Base-by-base conservation (phyloP, 2,888 invertebrate genomes). In the Emmelina monodactyla region DNA sequence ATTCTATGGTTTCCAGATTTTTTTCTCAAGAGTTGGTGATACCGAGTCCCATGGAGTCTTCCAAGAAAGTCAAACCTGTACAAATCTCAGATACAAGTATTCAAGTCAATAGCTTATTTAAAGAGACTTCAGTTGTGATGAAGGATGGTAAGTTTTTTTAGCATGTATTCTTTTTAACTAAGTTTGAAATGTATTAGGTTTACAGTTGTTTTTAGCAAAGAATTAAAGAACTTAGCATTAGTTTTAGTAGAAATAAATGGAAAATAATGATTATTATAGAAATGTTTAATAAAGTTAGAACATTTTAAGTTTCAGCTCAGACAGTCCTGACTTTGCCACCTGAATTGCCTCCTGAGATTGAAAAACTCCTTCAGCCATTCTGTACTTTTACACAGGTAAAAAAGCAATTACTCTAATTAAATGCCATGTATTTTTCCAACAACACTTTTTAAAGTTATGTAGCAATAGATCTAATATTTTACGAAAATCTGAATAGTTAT, bases 301-400 rank as follows among this genome's bases (percentile, higher is more conserved):
- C n/a, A n/a, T n/a, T n/a, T 50, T 39, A 51, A 87, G 88, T 76
- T 62, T 83, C 82, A 69, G 80, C 83, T 28, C 88, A 89, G 65
- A 89, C 88, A 16, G 61, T 83, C 37, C 68, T 88, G 42, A 83
- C 86, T 16, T 59, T 89, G 39, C 88, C 88, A 34, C 80, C 85
- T 14, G 63, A 79, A 46, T 61, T 89, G 22, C 87, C 88, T 2
- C 64, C 76, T 34, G 82, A 85, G 52, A 52, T 88, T 14, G 87
- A 87, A 63, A 82, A 83, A 47, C 62, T 81, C 22, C 64, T 88
- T 13, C 78, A 82, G 54, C 84, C 85, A 29, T 88, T 83, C 61
- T 86, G 82, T 55, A 84, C 82, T 22, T 85, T 79, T 50, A 83
- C 73, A 42, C 68, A 79, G 75, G 79, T 75, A 50, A 59, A 32